phyloP scores from a whole-genome alignment of 2,113 vertebrate species.

The Alosa alosa region DNA sequence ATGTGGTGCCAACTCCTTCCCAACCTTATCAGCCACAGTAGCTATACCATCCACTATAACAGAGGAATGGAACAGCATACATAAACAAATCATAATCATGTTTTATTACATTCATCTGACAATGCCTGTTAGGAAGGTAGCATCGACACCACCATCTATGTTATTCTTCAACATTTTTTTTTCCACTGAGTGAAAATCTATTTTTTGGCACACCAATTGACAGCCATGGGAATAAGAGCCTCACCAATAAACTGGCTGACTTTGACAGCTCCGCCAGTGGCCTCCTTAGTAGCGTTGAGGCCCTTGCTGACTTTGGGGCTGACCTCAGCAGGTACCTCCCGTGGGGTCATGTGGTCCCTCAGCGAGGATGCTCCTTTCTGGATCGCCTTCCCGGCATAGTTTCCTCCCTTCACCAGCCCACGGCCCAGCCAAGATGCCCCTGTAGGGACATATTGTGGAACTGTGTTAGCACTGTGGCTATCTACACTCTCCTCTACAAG shows the following conservation, averaged over 20 bases:
- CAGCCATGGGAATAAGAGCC: neutral
- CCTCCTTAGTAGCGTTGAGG: slow-evolving; percentile 81
- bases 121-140: neutral
- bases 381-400: slow-evolving; percentile 87
- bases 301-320: slow-evolving; percentile 80
- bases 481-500: neutral
- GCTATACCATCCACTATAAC: slow-evolving; percentile 87
- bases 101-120: too few relatives aligned
- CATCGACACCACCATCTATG: neutral
- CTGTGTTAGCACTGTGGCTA: neutral
- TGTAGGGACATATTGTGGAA: slow-evolving; percentile 56
- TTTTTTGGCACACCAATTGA: neutral
- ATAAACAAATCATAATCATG: neutral
- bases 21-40: slow-evolving; percentile 80
- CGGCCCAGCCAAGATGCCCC: slow-evolving; percentile 87
- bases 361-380: slow-evolving; percentile 87
- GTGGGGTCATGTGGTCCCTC: slow-evolving; percentile 85
- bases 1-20: slow-evolving; percentile 85
- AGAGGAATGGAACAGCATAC: neutral
- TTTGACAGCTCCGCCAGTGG: slow-evolving; percentile 85
- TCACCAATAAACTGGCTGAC: slow-evolving; percentile 91
- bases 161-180: neutral
- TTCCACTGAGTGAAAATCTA: neutral
- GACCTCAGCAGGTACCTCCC: slow-evolving; percentile 87
- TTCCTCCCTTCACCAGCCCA: slow-evolving; percentile 85